A percentile compares a stretch with the other conserved stretches of the same genome.
Evolutionary conservation across 2,888 invertebrate species (phyloP).

Genomic region (Plebejus anna): DNA sequence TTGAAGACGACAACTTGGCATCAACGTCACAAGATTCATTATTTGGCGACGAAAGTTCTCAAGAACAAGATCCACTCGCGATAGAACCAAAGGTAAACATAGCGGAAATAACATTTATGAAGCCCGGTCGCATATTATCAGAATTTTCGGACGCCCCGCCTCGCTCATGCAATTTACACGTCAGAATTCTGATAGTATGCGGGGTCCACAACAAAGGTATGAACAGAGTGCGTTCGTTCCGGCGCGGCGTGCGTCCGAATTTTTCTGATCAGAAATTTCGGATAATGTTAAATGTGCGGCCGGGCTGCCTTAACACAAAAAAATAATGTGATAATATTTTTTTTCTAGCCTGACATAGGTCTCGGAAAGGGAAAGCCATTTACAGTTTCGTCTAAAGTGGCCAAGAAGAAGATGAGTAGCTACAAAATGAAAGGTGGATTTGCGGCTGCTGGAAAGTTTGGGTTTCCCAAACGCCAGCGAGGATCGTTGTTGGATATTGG

Average conservation of each 20-base stretch:
- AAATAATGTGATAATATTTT: slow-evolving; percentile 25
- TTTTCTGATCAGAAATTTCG: too few relatives aligned
- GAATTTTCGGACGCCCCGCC: too few relatives aligned
- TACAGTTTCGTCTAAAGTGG: slow-evolving; percentile 85
- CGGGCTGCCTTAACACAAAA: not conserved
- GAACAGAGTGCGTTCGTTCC: too few relatives aligned
- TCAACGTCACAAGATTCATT: slow-evolving; percentile 84
- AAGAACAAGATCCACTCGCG: slow-evolving; percentile 73
- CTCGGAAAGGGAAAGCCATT: slow-evolving; percentile 90
- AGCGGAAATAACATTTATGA: not conserved
- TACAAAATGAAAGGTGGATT: slow-evolving; percentile 83
- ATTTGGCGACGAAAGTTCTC: slow-evolving; percentile 69
- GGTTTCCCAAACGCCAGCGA: slow-evolving; percentile 86
- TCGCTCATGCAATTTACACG: too few relatives aligned
- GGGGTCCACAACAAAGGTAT: too few relatives aligned
- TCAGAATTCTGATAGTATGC: too few relatives aligned
- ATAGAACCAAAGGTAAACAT: slow-evolving; percentile 66
- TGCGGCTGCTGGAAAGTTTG: slow-evolving; percentile 83
- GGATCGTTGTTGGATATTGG: slow-evolving; percentile 84
- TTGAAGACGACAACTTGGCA: slow-evolving; percentile 84
- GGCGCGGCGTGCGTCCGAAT: too few relatives aligned
- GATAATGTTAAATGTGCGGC: too few relatives aligned
- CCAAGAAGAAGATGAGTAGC: slow-evolving; percentile 87
- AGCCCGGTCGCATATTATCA: too few relatives aligned
- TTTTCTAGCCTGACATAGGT: slow-evolving; percentile 78